Base-by-base conservation (phyloP, 2,888 invertebrate genomes). In the Rhaphigaster nebulosa region DNA sequence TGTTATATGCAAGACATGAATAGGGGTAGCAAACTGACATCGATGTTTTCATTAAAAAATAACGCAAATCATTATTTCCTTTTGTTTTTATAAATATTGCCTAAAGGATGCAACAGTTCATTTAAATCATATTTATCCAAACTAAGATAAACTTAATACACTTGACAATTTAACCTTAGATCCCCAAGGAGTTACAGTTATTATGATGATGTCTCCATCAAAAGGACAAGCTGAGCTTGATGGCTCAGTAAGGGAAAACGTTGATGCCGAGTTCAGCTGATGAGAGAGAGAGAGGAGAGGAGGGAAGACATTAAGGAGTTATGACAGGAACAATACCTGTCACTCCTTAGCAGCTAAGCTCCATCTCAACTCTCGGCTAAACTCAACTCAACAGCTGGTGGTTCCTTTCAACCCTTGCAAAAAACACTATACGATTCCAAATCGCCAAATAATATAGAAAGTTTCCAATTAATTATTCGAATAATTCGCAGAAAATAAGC, bases 261-360 rank as follows among this genome's bases (percentile, higher is more conserved):
- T 76, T 76, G 70, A 76, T 50, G 84, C 80, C 1, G 41, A 80
- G 41, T 80, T 23, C 23, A 41, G 41, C 23, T 80, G 80, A 80
- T 80, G 41, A 45, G 80, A 41, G 34, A 18, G 15, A 13, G 29
- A 5, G 29, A 10, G 26, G 80, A 3, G 23, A 41, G 23, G 45
- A 18, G 8, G 45, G n/a, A 50, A 41, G 26, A 26, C 45, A 84
- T 41, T 50, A 84, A 84, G 84, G 84, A 50, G 84, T 50, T 84
- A n/a, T 84, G 84, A 84, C 84, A 50, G 84, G 12, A 50, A 84
- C 84, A 84, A 84, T 84, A 84, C n/a, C 84, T 84, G 84, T 84
- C 84, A 84, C 45, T 84, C 45, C 45, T 76, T 8, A 18, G 70
- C 70, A 76, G 38, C 70, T 10, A 20, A 38, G 8, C 10, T 76